These are phyloP conservation scores for Bubo blakistoni DNA, from an alignment of 2,113 vertebrate genomes.

Conservation along the genomic window DNA sequence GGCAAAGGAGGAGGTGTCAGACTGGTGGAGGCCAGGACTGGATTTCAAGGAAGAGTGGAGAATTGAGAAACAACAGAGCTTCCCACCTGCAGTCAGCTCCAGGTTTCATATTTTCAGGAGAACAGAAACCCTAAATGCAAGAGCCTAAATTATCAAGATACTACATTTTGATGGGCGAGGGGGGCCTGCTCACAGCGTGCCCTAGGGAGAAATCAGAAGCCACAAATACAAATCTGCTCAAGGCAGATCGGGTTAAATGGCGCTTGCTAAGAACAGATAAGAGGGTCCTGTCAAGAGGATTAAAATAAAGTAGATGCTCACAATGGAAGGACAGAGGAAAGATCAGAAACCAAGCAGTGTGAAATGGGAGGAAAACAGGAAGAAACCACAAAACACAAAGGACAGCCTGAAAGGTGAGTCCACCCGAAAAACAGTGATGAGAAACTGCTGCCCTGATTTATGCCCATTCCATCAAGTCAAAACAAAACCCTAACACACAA, in stretches of 20 bases:
- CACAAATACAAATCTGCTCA: conserved; percentile 6
- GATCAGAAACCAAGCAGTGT: neutral
- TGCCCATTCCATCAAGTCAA: neutral
- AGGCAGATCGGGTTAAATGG: neutral
- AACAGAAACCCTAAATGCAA: neutral
- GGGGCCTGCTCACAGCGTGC: rapidly evolving
- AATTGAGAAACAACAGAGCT: neutral
- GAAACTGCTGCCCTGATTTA: neutral
- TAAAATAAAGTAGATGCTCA: conserved; percentile 36
- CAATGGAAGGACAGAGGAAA: neutral
- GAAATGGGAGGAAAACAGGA: neutral
- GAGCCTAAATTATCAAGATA: neutral
- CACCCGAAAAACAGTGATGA: neutral
- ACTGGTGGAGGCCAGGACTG: neutral
- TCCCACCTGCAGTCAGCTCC: rapidly evolving
- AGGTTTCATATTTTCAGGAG: neutral
- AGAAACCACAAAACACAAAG: neutral
- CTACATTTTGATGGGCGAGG: neutral
- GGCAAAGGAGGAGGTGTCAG: neutral
- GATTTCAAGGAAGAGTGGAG: neutral
- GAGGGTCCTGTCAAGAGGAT: conserved; percentile 36
- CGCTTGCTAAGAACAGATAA: conserved; percentile 37
- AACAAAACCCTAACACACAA: neutral
- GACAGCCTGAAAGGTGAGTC: neutral
- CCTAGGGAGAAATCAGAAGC: neutral